A percentile compares a stretch with the other conserved stretches of the same genome.
These are phyloP conservation scores for Taphrorychus bicolor DNA, from an alignment of 2,888 invertebrate species.

Conservation along the genomic window DNA sequence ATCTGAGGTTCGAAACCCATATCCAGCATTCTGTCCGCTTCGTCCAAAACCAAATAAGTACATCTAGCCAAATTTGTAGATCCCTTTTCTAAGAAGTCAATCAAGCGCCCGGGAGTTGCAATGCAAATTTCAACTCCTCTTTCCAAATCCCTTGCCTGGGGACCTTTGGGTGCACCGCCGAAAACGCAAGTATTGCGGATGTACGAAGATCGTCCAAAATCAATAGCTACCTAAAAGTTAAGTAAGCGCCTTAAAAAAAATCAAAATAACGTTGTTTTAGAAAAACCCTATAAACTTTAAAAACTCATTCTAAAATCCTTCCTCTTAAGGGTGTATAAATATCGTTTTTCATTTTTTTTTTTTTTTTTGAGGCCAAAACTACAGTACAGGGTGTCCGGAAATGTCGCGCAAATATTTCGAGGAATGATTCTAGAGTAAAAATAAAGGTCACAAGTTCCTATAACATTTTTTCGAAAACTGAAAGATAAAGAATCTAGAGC, in stretches of 20 bases:
- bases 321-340: background rate
- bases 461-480: no score
- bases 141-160: slow-evolving; percentile 76
- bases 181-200: slow-evolving; percentile 87
- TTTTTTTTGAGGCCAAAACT: no score
- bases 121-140: slow-evolving; percentile 84
- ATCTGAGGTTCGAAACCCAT: slow-evolving; percentile 99
- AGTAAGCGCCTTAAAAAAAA: no score
- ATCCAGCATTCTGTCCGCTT: slow-evolving; percentile 96
- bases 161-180: slow-evolving; percentile 91
- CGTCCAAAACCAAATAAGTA: slow-evolving; percentile 89
- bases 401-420: no score
- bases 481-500: no score
- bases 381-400: no score
- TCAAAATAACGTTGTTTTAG: no score
- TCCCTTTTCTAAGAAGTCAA: slow-evolving; percentile 82
- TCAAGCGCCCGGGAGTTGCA: slow-evolving; percentile 88
- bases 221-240: slow-evolving; percentile 78
- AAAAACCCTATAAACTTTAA: background rate
- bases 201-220: slow-evolving; percentile 82
- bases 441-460: no score
- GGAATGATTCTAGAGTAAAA: no score
- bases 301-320: background rate
- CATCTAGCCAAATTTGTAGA: slow-evolving; percentile 76
- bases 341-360: no score